Conservation (phyloP, 2,888 invertebrate species). For the Fabriciana adippe region DNA sequence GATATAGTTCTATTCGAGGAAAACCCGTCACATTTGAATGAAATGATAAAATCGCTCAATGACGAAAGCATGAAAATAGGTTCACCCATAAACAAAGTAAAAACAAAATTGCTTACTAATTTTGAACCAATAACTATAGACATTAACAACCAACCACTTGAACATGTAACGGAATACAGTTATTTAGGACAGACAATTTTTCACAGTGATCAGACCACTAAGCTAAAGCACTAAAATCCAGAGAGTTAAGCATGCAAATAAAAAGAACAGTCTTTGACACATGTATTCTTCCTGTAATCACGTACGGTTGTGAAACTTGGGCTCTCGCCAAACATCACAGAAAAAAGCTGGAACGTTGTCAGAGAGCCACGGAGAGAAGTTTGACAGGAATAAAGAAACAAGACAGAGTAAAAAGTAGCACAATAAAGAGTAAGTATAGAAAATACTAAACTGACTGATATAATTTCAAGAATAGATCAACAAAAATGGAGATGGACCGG, state of each 20-base stretch:
- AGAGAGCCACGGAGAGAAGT: conserved; percentile 20
- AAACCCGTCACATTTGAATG: too few species aligned
- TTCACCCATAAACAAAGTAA: not conserved
- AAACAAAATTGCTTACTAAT: not conserved
- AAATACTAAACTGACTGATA: too few species aligned
- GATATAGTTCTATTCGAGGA: too few species aligned
- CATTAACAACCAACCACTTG: conserved; percentile 23
- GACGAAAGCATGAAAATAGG: not conserved
- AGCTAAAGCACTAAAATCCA: not conserved
- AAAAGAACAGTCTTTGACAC: conserved; percentile 36
- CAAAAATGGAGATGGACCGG: too few species aligned
- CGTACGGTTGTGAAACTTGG: conserved; percentile 36
- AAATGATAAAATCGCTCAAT: too few species aligned
- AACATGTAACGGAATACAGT: conserved; percentile 21
- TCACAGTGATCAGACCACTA: conserved; percentile 11
- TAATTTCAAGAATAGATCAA: too few species aligned
- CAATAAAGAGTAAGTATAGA: too few species aligned
- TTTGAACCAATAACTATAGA: not conserved
- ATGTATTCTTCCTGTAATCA: conserved; percentile 33
- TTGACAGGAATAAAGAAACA: not conserved
- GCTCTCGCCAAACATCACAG: conserved; percentile 13
- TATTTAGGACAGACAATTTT: conserved; percentile 22
- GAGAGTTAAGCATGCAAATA: conserved; percentile 18
- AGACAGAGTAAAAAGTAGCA: not conserved
- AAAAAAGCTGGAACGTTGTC: conserved; percentile 10